Base-by-base conservation (phyloP, 2,888 invertebrate species). In the Drosophila formosana region DNA sequence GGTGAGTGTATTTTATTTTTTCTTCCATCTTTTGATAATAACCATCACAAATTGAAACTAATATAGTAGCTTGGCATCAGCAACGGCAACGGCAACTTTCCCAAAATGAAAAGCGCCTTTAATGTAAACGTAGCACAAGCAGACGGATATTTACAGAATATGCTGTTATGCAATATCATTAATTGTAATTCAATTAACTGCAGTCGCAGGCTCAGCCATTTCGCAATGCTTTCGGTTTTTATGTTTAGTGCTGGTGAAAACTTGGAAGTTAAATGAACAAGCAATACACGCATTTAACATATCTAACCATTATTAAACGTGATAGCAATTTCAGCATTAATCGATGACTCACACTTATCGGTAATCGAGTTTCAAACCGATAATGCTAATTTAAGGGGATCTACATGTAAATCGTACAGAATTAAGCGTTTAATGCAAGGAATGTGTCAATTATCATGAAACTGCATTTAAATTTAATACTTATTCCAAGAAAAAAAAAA, bases 211-310 rank as follows among this genome's bases (percentile, higher is more conserved):
- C 78, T 78, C 63, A 78, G 74, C 74, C 71, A 73, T 80, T 88
- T 82, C 66, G 89, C 67, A 78, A 85, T 87, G 87, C 89, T 88
- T 88, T 88, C 88, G 49, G 69, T 82, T 86, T 76, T 55, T 34
- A 62, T 34, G 13, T 23, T 18, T 18, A 18, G 18, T 41, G 39
- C 39, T 18, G 39, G 39, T 41, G 39, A 41, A 41, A 41, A 41
- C 18, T 41, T 18, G 39, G 39, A 41, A 41, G 37, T 25, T 2
- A 23, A 37, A 32, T 34, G 11, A 34, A n/a, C 9, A 49, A 37
- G n/a, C n/a, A 34, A 11, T n/a, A 34, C 11, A 3, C 9, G 11
- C 34, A 11, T 34, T 34, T 34, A 34, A 34, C 2, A 34, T 37
- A 37, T 37, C 4, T 37, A n/a, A 37, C n/a, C n/a, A 37, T 37